phyloP scores from a whole-genome alignment of 2,113 vertebrate species.

The Echinops telfairi region DNA sequence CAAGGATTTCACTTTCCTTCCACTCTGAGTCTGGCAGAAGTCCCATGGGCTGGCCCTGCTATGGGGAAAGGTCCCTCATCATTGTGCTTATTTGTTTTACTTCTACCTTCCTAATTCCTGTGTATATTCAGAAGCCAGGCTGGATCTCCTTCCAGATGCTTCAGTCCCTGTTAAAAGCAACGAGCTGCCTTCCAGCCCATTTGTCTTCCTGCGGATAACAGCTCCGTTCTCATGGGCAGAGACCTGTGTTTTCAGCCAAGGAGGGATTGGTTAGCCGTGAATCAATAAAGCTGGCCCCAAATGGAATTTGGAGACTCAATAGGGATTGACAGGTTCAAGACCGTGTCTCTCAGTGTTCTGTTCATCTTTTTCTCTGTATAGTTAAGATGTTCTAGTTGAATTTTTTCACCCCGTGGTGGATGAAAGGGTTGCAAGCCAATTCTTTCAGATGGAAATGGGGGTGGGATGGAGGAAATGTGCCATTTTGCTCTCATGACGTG shows the following conservation, averaged over 20 bases:
- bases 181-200: slow-evolving; percentile 65
- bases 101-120: slow-evolving; percentile 71
- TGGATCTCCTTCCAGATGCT: slow-evolving; percentile 49
- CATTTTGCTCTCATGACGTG: neutral
- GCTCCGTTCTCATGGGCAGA: neutral
- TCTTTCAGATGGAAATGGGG: neutral
- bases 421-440: slow-evolving; percentile 54
- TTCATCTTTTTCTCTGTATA: slow-evolving; percentile 61
- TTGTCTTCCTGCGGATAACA: slow-evolving; percentile 49
- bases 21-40: slow-evolving; percentile 23
- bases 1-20: neutral
- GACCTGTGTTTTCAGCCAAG: slow-evolving; percentile 45
- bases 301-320: slow-evolving; percentile 53
- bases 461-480: neutral
- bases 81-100: slow-evolving; percentile 65
- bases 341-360: slow-evolving; percentile 38
- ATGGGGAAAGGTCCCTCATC: slow-evolving; percentile 30
- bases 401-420: slow-evolving; percentile 6
- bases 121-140: slow-evolving; percentile 74
- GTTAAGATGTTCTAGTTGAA: slow-evolving; percentile 46
- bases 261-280: neutral
- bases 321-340: slow-evolving; percentile 34
- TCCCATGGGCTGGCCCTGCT: neutral
- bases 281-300: slow-evolving; percentile 31
- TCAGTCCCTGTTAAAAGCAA: slow-evolving; percentile 63